Percentiles rank a stretch among this genome's conserved stretches.
These are phyloP conservation scores for Zoanthus solanderi DNA, from an alignment of 92 coral and sea anemone species.

Conservation along the genomic window DNA sequence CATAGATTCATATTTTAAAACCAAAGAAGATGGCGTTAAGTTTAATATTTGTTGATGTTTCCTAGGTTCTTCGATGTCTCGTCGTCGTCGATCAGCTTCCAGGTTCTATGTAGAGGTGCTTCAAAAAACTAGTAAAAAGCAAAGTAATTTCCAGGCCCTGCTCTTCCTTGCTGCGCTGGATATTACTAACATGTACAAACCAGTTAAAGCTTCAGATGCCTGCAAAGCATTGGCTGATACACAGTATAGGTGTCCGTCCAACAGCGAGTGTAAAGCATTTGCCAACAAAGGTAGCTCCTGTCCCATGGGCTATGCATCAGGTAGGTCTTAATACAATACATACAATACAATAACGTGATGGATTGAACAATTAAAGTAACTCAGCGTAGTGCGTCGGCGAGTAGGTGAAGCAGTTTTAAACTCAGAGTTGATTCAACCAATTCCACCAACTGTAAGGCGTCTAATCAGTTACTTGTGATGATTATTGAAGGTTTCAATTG, in stretches of 20 bases:
- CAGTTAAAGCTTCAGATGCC: constrained; percentile 64
- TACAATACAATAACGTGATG: neutral
- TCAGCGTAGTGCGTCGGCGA: too few relatives aligned
- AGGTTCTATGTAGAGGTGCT: constrained; percentile 76
- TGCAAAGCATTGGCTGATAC: constrained; percentile 67
- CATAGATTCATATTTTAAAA: neutral
- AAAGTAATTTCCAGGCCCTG: constrained; percentile 28
- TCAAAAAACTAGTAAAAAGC: constrained; percentile 13
- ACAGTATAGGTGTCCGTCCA: constrained; percentile 63
- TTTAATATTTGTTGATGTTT: neutral
- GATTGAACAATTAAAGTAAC: too few relatives aligned
- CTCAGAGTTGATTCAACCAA: too few relatives aligned
- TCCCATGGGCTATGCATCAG: constrained; percentile 46
- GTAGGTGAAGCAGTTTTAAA: too few relatives aligned
- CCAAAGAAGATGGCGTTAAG: neutral
- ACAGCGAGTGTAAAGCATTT: constrained; percentile 60
- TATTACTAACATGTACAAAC: constrained; percentile 55
- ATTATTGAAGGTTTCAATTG: too few relatives aligned
- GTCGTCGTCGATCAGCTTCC: constrained; percentile 71
- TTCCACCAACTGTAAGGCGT: too few relatives aligned
- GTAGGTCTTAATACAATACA: neutral
- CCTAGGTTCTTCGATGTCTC: constrained; percentile 16
- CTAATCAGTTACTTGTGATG: too few relatives aligned
- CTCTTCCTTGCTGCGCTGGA: constrained; percentile 72
- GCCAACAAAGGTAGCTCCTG: constrained; percentile 52